Evolutionary conservation across 2,888 invertebrate species (phyloP), one percentile per base, ranked within the genome.

Genomic region (Andrena bucephala): DNA sequence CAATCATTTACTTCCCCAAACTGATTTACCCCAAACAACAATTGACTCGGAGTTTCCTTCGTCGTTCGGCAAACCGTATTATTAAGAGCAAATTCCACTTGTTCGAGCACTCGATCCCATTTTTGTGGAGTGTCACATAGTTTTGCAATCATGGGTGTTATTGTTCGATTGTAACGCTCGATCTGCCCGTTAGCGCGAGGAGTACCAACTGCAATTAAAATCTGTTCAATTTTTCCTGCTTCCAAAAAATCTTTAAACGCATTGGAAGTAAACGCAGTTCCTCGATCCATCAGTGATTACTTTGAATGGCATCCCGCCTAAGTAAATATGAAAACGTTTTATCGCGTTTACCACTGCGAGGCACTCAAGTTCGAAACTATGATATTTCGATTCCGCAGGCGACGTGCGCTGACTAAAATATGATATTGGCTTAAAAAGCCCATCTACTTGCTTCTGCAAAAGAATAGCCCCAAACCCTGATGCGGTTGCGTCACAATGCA

Each of bases 131-230:
- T 36, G 10, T 36, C 36, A 10, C 36, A 36, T 8, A 36, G 10
- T 10, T 36, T 36, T 1, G 59, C 74, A 1, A 67, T 24, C 74
- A 74, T 60, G 0, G 48, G 59, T 4, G 66, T 66, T 13, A 62
- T n/a, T 7, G 50, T 60, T 0, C 60, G 27, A 20, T 74, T 74
- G 10, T 27, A 73, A 10, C 62, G n/a, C n/a, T 62, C 71, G 8
- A 71, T 2, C 33, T 57, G 66, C 7, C 72, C 72, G 13, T 74
- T 74, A 2, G 66, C 66, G 0, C 66, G 36, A 20, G 50, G 66
- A 3, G 67, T 67, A 1, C 63, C 62, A 6, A 63, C 52, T 1
- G 63, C 63, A 16, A 63, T 67, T 27, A 66, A 54, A 13, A 66
- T 6, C 6, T 74, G 59, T 16, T 66, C 8, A 7, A 66, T 66